A percentile compares a stretch with the other conserved stretches of the same genome.
Conservation (phyloP, 1,140 invertebrate species). For the Drosophila repletoides region DNA sequence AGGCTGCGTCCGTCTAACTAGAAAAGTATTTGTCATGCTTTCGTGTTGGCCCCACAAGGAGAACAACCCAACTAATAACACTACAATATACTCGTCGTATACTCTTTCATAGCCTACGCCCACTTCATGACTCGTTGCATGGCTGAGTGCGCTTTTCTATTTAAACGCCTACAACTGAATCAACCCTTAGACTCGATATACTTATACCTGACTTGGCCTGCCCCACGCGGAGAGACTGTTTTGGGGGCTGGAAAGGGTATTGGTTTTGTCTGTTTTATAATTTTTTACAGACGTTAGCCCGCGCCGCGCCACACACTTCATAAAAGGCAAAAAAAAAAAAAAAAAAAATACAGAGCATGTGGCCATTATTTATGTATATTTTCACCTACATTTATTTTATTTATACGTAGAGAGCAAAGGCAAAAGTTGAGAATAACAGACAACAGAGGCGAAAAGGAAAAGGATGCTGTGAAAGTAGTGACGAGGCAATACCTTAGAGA, state of each 20-base stretch:
- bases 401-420: conserved; percentile 39
- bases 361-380: conserved; percentile 73
- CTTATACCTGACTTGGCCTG: conserved; percentile 14
- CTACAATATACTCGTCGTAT: conserved; percentile 2
- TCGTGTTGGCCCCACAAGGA: not conserved
- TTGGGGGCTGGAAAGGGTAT: not conserved
- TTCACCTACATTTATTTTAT: conserved; percentile 74
- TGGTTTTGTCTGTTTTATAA: conserved; percentile 61
- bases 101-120: not conserved
- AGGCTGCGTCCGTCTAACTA: conserved; percentile 6
- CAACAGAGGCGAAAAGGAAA: conserved; percentile 20
- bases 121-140: conserved; percentile 33
- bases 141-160: conserved; percentile 30
- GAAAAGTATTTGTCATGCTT: conserved; percentile 23
- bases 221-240: not conserved
- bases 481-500: conserved; percentile 37
- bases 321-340: too few relatives aligned
- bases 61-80: conserved; percentile 5
- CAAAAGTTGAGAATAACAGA: conserved; percentile 10
- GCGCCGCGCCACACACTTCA: conserved; percentile 45
- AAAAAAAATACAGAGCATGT: conserved; percentile 67
- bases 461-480: conserved; percentile 43
- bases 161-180: conserved; percentile 24
- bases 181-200: conserved; percentile 11
- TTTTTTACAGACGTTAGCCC: conserved; percentile 57